Conservation (phyloP, 2,797 vertebrate species). For the Acanthis flammea region DNA sequence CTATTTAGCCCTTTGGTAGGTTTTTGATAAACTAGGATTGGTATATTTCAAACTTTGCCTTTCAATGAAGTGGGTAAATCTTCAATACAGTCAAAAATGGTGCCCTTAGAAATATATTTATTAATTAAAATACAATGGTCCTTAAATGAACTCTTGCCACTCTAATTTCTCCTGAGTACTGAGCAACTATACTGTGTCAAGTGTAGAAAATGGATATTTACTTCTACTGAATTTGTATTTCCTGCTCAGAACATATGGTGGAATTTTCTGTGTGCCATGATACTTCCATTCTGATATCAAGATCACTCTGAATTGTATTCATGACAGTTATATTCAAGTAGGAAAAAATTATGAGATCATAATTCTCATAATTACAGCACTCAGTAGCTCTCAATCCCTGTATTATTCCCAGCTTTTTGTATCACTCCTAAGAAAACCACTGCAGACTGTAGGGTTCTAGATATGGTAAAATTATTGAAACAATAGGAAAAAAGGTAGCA, state of each 20-base stretch:
- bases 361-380: background rate
- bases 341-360: background rate
- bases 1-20: background rate
- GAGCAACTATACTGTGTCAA: background rate
- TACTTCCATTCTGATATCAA: background rate
- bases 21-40: background rate
- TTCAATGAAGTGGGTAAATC: background rate
- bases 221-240: background rate
- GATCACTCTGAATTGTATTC: background rate
- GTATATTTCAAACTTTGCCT: background rate
- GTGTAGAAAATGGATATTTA: background rate
- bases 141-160: background rate
- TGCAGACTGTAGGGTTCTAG: background rate
- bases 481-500: background rate
- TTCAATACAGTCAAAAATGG: background rate
- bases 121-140: background rate
- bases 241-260: background rate
- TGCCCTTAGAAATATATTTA: background rate
- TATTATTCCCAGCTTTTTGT: background rate
- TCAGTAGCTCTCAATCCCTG: background rate
- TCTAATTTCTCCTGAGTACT: background rate
- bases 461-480: background rate
- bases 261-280: background rate
- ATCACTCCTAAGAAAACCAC: background rate
- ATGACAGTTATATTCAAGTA: background rate